A percentile compares a stretch with the other conserved stretches of the same genome.
Conservation (phyloP, 2,888 invertebrate species). For the Vandiemenella viatica region DNA sequence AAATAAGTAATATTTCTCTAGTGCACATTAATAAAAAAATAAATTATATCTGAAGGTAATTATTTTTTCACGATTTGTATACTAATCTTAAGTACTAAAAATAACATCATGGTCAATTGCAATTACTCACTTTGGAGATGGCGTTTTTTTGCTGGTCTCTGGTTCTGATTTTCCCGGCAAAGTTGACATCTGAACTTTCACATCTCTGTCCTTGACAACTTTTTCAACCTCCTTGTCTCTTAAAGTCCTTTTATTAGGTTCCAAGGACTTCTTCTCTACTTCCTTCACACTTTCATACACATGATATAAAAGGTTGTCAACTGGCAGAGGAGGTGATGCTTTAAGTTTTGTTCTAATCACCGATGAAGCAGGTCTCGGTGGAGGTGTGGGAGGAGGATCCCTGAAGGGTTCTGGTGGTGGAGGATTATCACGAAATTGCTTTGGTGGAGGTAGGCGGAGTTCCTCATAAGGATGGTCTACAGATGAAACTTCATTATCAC, state of each 20-base stretch:
- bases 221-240: slow-evolving; percentile 3
- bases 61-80: not conserved
- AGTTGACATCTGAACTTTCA: not conserved
- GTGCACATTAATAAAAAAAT: too few relatives aligned
- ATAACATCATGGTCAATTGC: too few relatives aligned
- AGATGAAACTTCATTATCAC: slow-evolving; percentile 5
- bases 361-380: slow-evolving; percentile 6
- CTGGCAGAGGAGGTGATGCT: slow-evolving; percentile 22
- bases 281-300: slow-evolving; percentile 53
- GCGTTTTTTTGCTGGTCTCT: slow-evolving; percentile 8
- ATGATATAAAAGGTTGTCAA: slow-evolving; percentile 66
- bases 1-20: too few relatives aligned
- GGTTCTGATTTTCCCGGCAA: slow-evolving; percentile 1
- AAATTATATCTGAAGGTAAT: too few relatives aligned
- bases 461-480: slow-evolving; percentile 37
- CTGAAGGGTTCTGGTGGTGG: slow-evolving; percentile 60
- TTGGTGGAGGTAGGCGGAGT: slow-evolving; percentile 57
- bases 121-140: slow-evolving; percentile 14
- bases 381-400: slow-evolving; percentile 28
- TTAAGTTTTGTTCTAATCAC: slow-evolving; percentile 6
- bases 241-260: not conserved
- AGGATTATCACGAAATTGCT: slow-evolving; percentile 67
- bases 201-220: slow-evolving; percentile 4
- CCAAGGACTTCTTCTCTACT: slow-evolving; percentile 10
- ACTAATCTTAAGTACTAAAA: not conserved